Evolutionary conservation across 2,888 invertebrate genomes (phyloP).

Genomic region (Nycteola revayana): DNA sequence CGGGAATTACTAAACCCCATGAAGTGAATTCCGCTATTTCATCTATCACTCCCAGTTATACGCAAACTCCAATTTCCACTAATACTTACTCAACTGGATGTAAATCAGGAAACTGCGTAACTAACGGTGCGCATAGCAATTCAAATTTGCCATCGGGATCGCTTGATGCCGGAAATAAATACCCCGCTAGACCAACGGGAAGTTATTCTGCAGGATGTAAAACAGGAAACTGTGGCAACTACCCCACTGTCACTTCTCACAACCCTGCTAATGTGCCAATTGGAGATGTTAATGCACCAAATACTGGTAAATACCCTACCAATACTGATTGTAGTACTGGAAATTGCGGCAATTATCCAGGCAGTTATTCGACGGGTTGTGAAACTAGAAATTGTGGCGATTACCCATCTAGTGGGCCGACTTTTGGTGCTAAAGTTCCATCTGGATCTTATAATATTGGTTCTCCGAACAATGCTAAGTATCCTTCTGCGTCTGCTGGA

Average conservation of each 20-base stretch:
- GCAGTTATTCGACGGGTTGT: slow-evolving; percentile 9
- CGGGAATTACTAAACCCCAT: slow-evolving; percentile 11
- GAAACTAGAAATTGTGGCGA: slow-evolving; percentile 5
- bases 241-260: too few species aligned
- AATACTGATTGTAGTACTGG: too few species aligned
- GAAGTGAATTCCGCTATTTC: slow-evolving; percentile 7
- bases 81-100: slow-evolving; percentile 1
- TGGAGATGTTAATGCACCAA: too few species aligned
- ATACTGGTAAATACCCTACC: too few species aligned
- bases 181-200: too few species aligned
- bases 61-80: slow-evolving; percentile 6
- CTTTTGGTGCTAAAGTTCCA: slow-evolving; percentile 1
- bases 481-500: slow-evolving; percentile 21
- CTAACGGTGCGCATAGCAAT: too few species aligned
- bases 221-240: too few species aligned
- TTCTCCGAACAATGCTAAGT: too few species aligned
- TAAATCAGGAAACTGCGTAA: slow-evolving; percentile 8
- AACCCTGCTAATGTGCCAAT: too few species aligned
- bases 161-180: too few species aligned
- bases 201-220: too few species aligned
- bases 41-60: slow-evolving; percentile 6
- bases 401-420: slow-evolving; percentile 3
- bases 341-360: neutral
- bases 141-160: too few species aligned
- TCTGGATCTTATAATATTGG: slow-evolving; percentile 5